phyloP scores from a whole-genome alignment of 2,888 invertebrate genomes.

The Gandaritis pyraliata region DNA sequence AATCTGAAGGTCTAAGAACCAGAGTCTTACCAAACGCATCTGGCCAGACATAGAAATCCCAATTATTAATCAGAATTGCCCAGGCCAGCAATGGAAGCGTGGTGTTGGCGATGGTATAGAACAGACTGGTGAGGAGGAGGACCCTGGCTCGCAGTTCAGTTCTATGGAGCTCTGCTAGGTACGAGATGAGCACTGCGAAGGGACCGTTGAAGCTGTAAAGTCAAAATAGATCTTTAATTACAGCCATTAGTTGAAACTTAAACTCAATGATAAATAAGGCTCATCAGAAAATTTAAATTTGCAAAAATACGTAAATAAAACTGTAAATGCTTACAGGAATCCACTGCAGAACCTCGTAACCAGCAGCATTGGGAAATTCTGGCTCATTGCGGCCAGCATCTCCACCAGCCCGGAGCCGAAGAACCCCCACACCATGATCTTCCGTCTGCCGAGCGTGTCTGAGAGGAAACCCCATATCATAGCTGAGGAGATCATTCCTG shows the following conservation, averaged over 20 bases:
- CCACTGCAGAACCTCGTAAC: conserved; percentile 90
- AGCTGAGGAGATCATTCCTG: conserved; percentile 91
- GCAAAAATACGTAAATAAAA: neutral
- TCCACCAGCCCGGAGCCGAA: conserved; percentile 86
- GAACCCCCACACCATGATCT: conserved; percentile 87
- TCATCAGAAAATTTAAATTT: neutral
- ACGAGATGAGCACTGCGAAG: conserved; percentile 88
- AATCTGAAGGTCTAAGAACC: neutral
- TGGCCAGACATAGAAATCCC: conserved; percentile 73
- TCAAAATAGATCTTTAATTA: too few relatives aligned
- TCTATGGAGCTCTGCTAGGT: conserved; percentile 90
- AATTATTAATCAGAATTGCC: conserved; percentile 86
- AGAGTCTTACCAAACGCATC: conserved; percentile 59
- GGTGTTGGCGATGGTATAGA: conserved; percentile 86
- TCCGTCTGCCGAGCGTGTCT: conserved; percentile 88
- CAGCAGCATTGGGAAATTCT: conserved; percentile 87
- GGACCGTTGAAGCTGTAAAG: conserved; percentile 85
- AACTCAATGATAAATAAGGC: neutral
- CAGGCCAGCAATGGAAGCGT: conserved; percentile 89
- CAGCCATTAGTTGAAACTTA: too few relatives aligned
- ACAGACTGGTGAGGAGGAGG: conserved; percentile 87
- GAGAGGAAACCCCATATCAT: conserved; percentile 91
- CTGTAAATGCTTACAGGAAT: conserved; percentile 85
- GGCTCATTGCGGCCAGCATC: conserved; percentile 86
- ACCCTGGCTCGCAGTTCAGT: conserved; percentile 86